Conservation (phyloP, 2,888 invertebrate species). For the Standfussiana lucernea region DNA sequence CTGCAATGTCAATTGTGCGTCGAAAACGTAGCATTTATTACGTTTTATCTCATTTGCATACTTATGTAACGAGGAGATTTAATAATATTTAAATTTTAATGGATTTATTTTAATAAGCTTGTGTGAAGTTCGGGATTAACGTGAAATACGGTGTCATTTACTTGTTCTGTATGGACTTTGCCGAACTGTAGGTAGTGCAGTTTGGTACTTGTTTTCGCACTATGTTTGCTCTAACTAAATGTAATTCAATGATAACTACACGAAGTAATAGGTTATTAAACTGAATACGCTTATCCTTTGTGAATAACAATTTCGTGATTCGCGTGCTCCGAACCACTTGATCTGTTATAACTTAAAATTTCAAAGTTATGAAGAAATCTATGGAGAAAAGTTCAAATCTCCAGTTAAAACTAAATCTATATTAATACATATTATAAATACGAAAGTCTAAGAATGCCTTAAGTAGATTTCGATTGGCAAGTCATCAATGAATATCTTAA, state of each 20-base stretch:
- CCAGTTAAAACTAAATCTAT: background rate
- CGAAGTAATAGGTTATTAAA: background rate
- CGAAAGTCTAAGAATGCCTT: background rate
- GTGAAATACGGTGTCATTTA: conserved; percentile 37
- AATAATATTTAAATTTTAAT: conserved; percentile 58
- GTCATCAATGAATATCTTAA: background rate
- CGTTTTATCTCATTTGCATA: conserved; percentile 53
- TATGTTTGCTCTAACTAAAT: background rate
- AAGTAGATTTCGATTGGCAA: background rate
- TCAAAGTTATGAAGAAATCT: background rate
- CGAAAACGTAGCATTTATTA: conserved; percentile 52
- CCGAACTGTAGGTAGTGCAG: no score
- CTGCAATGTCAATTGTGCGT: conserved; percentile 49
- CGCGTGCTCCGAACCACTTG: background rate
- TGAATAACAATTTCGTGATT: background rate
- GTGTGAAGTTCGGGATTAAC: conserved; percentile 29
- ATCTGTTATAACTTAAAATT: background rate
- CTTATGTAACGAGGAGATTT: conserved; percentile 46
- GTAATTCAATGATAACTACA: background rate
- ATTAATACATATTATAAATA: background rate
- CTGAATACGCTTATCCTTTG: background rate
- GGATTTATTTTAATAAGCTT: conserved; percentile 55
- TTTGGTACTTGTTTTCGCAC: background rate
- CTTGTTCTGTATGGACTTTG: background rate
- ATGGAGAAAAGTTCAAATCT: background rate